Conservation (phyloP, 2,113 vertebrate genomes). For the western clawed frog (Xenopus tropicalis) region DNA sequence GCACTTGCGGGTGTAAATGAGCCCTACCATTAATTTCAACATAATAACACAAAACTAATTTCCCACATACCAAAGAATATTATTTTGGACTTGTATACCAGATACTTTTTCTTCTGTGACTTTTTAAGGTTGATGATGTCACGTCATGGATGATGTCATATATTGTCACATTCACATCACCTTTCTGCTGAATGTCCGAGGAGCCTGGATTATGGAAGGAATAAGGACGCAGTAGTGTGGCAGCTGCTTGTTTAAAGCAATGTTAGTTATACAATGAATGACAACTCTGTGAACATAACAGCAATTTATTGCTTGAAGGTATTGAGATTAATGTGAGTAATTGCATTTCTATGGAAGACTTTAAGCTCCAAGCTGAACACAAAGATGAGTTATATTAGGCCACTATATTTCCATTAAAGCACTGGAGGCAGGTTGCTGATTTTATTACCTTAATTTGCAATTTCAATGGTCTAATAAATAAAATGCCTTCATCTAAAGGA, state of each 20-base stretch:
- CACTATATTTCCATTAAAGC: constrained; percentile 43
- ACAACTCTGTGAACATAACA: constrained; percentile 34
- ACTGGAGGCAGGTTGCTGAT: constrained; percentile 39
- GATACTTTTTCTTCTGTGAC: too few species aligned
- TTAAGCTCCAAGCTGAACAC: constrained; percentile 40
- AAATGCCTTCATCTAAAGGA: constrained; percentile 35
- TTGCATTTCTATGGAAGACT: constrained; percentile 42
- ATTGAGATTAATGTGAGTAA: constrained; percentile 43
- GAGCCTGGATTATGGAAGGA: too few species aligned
- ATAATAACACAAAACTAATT: too few species aligned
- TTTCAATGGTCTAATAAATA: constrained; percentile 44
- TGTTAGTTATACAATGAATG: constrained; percentile 43
- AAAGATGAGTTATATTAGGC: constrained; percentile 43
- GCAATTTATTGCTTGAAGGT: constrained; percentile 35
- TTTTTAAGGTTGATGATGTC: too few species aligned
- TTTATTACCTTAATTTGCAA: constrained; percentile 46
- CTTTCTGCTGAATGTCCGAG: too few species aligned
- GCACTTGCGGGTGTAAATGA: too few species aligned
- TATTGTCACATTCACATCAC: too few species aligned
- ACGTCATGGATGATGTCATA: too few species aligned
- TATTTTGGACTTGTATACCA: too few species aligned
- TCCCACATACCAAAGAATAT: too few species aligned
- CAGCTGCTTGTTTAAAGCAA: constrained; percentile 2
- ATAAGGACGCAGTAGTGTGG: background rate
- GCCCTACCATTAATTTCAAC: too few species aligned